Percentiles rank a stretch among this genome's conserved stretches.
Evolutionary conservation across 2,888 invertebrate species (phyloP).

Genomic region (Orchesella flavescens): DNA sequence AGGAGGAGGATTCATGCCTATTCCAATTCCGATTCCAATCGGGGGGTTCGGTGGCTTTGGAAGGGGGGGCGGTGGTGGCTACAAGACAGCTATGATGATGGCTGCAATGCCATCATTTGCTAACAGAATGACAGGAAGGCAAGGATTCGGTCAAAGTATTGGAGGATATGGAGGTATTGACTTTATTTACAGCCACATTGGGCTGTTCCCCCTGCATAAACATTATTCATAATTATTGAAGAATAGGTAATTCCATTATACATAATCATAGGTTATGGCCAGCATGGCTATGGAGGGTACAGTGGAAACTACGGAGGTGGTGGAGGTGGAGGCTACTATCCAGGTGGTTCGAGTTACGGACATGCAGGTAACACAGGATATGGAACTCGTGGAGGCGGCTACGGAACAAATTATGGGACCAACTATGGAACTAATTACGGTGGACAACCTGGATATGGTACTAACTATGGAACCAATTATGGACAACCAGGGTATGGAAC

Average conservation of each 20-base stretch:
- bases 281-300: constrained; percentile 33
- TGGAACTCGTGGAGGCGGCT: constrained; percentile 19
- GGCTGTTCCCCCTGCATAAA: background rate
- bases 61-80: constrained; percentile 61
- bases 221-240: background rate
- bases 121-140: constrained; percentile 45
- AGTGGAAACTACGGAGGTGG: background rate
- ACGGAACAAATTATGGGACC: constrained; percentile 29
- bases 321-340: background rate
- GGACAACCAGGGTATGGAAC: constrained; percentile 35
- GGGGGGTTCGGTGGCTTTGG: constrained; percentile 43
- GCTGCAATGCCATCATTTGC: constrained; percentile 68
- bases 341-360: constrained; percentile 12
- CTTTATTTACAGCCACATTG: background rate
- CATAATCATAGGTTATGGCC: constrained; percentile 37
- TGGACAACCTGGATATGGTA: constrained; percentile 31
- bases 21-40: constrained; percentile 47
- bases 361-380: constrained; percentile 6
- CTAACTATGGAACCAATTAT: constrained; percentile 31
- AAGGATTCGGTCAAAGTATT: constrained; percentile 55
- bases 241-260: too few relatives aligned
- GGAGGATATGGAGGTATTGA: constrained; percentile 17
- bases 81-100: constrained; percentile 69
- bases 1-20: constrained; percentile 41
- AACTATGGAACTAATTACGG: constrained; percentile 35